These are phyloP conservation scores for Lasioglossum morio DNA, from an alignment of 2,888 invertebrate species.

Conservation along the genomic window DNA sequence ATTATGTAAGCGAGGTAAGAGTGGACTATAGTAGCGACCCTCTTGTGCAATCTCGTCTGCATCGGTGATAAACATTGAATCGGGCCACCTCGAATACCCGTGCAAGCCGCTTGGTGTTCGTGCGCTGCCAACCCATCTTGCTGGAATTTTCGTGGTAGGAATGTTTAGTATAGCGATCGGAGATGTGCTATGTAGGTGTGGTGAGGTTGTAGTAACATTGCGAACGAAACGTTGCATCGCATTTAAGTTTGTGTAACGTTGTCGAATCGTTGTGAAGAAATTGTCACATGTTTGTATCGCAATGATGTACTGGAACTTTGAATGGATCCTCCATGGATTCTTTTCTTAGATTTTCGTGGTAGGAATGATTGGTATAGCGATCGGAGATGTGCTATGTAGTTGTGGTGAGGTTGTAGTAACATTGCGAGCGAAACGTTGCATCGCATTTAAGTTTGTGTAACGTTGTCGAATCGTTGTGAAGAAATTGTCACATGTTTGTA, in stretches of 20 bases:
- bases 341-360: too few species aligned
- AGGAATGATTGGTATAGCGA: too few species aligned
- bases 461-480: neutral
- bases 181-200: neutral
- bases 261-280: neutral
- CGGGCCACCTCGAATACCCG: neutral
- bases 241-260: too few species aligned
- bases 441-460: too few species aligned
- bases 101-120: neutral
- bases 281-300: neutral
- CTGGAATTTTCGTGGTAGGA: neutral
- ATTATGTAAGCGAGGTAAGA: neutral
- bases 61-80: constrained; percentile 32
- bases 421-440: too few species aligned
- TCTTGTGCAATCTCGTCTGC: constrained; percentile 11
- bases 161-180: neutral
- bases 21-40: neutral
- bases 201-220: neutral
- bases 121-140: neutral
- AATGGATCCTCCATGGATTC: too few species aligned
- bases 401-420: too few species aligned
- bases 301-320: too few species aligned
- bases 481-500: neutral
- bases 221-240: neutral
- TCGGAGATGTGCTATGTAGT: too few species aligned